Conservation (phyloP, 2,888 invertebrate genomes). For the Cancer borealis region DNA sequence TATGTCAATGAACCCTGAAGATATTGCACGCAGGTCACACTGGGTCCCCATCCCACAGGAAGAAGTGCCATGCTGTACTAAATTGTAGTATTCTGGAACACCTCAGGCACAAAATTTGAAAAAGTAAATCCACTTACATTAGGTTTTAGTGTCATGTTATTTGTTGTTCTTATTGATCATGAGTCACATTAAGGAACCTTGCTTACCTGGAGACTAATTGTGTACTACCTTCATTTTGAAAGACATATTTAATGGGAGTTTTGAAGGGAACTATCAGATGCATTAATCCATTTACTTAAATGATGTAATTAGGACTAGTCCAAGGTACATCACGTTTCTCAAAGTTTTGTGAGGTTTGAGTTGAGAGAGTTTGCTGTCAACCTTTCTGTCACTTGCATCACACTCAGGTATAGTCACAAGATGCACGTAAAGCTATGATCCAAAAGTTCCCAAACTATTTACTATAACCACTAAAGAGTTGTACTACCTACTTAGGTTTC, state of each 20-base stretch:
- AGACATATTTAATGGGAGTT: too few species aligned
- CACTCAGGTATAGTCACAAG: constrained; percentile 7
- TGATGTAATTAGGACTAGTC: background rate
- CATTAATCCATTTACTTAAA: background rate
- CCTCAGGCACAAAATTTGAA: background rate
- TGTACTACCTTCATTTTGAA: too few species aligned
- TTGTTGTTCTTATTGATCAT: too few species aligned
- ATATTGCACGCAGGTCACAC: background rate
- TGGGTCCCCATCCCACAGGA: background rate
- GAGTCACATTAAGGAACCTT: too few species aligned
- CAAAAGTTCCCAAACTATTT: background rate
- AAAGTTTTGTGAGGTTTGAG: too few species aligned
- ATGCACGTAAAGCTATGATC: background rate
- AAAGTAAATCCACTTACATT: background rate
- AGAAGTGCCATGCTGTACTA: background rate
- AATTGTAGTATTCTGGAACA: background rate
- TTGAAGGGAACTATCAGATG: background rate
- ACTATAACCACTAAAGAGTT: background rate
- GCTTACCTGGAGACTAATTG: too few species aligned
- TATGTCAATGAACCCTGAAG: background rate
- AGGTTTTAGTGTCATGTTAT: too few species aligned
- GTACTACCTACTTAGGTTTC: background rate
- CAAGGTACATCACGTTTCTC: too few species aligned
- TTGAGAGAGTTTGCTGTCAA: too few species aligned
- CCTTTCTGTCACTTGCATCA: background rate